Evolutionary conservation across 1,140 invertebrate species (phyloP), one percentile per base, ranked within the genome.

Genomic region (Diprion similis): DNA sequence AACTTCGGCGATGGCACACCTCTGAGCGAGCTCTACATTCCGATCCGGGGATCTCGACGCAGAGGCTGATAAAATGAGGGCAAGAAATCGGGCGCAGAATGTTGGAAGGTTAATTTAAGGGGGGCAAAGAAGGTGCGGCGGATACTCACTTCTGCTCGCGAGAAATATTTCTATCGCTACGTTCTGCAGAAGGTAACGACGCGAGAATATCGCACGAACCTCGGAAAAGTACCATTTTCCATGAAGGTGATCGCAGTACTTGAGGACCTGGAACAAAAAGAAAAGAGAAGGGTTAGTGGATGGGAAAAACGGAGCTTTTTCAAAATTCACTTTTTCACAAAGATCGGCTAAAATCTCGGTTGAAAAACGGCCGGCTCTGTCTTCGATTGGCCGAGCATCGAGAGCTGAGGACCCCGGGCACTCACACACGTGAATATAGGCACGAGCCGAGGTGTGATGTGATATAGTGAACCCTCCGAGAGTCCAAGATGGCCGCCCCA

Each of bases 201-300:
- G 91, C 3, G 97, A 97, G 89, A 99, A 99, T 79, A 99, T 98
- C 48, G 99, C 99, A 17, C 98, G 93, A 68, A 99, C 97, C 89
- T 99, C 98, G 71, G 96, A 97, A 89, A 99, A 99, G 89, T 99
- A 98, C 98, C 98, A 99, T 90, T 99, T 98, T 77, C 98, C 98
- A 87, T 99, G 98, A 6, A 99, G 90, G 86, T 98, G 96, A 84
- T 99, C 98, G 85, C 98, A 98, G 87, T 99, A 99, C 82, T 97
- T 96, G 73, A 99, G 87, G 45, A 98, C 95, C 96, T 98, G 91
- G 13, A 90, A 91, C 80, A 81, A 71, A 84, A 83, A 73, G 59
- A 71, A 73, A 71, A 71, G 46, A 68, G 80, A 67, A 37, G 9
- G 15, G 19, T 45, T 0, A 64, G 66, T 68, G 15, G 59, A 4